A percentile compares a stretch with the other conserved stretches of the same genome.
These are phyloP conservation scores for Stomatorhinus ivindoensis DNA, from an alignment of 2,113 vertebrate species.

Conservation along the genomic window DNA sequence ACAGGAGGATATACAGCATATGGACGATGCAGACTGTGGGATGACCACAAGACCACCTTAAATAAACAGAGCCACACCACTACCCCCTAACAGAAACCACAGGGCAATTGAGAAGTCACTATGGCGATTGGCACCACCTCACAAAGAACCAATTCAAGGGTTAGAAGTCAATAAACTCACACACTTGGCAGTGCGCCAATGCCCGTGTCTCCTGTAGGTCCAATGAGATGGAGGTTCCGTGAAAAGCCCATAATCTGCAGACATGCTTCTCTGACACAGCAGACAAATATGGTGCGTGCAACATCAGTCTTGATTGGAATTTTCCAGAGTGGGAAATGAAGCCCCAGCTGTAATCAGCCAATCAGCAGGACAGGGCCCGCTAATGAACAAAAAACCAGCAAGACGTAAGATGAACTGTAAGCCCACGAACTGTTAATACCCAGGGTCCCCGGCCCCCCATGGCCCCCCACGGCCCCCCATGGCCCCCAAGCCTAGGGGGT, in stretches of 20 bases:
- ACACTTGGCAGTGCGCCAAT: not conserved
- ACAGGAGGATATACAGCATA: conserved; percentile 25
- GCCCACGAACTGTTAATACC: not conserved
- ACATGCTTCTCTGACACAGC: not conserved
- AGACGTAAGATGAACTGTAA: not conserved
- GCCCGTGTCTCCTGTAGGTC: not conserved
- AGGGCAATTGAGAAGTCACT: not conserved
- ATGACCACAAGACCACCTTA: not conserved
- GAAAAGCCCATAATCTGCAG: not conserved
- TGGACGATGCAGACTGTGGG: not conserved
- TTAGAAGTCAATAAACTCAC: not conserved
- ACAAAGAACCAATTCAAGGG: not conserved
- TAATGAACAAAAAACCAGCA: not conserved
- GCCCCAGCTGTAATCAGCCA: not conserved
- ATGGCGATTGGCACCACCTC: not conserved
- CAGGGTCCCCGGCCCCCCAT: not conserved
- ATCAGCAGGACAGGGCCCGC: not conserved
- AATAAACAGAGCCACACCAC: not conserved
- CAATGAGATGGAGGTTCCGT: not conserved
- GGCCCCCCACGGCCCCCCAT: not conserved
- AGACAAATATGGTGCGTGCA: not conserved
- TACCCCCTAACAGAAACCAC: not conserved
- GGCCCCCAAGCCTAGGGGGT: conserved; percentile 37
- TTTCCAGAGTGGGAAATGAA: not conserved
- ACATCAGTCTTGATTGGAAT: not conserved